Percentiles rank a stretch among this genome's conserved stretches.
phyloP scores from a whole-genome alignment of 2,888 invertebrate species.

The Leptinotarsa peninsularis region DNA sequence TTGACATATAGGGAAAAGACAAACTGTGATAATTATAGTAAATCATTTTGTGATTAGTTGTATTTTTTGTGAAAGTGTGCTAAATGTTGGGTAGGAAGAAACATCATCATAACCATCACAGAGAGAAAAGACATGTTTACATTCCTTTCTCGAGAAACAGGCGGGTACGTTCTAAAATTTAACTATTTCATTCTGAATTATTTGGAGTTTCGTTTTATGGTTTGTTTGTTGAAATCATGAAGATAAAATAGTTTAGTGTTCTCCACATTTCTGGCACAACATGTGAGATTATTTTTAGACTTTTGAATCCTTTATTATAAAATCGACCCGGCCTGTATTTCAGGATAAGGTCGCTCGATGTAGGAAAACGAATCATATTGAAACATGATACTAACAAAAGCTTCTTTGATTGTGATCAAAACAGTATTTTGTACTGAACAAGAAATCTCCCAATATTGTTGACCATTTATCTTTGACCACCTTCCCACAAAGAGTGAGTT shows the following conservation, averaged over 20 bases:
- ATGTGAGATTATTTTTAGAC: conserved; percentile 47
- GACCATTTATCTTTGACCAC: no score
- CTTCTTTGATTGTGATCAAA: no score
- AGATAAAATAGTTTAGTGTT: conserved; percentile 12
- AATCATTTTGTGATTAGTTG: neutral
- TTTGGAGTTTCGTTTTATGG: neutral
- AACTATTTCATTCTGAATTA: conserved; percentile 24
- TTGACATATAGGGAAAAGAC: neutral
- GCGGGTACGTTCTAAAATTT: conserved; percentile 55
- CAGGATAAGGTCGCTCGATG: neutral
- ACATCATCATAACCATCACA: conserved; percentile 53
- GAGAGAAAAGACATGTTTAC: conserved; percentile 55
- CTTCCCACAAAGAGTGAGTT: no score
- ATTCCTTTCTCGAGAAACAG: conserved; percentile 60
- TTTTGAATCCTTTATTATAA: conserved; percentile 7
- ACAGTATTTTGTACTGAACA: no score
- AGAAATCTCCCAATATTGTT: no score
- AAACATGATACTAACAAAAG: no score
- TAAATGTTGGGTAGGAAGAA: conserved; percentile 55
- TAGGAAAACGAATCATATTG: neutral
- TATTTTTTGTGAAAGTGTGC: neutral
- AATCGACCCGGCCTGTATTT: neutral
- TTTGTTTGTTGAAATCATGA: conserved; percentile 10
- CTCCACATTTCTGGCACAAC: conserved; percentile 29
- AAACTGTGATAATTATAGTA: conserved; percentile 22